Base-by-base conservation (phyloP, 2,797 vertebrate genomes). In the Cirrhinus molitorella region DNA sequence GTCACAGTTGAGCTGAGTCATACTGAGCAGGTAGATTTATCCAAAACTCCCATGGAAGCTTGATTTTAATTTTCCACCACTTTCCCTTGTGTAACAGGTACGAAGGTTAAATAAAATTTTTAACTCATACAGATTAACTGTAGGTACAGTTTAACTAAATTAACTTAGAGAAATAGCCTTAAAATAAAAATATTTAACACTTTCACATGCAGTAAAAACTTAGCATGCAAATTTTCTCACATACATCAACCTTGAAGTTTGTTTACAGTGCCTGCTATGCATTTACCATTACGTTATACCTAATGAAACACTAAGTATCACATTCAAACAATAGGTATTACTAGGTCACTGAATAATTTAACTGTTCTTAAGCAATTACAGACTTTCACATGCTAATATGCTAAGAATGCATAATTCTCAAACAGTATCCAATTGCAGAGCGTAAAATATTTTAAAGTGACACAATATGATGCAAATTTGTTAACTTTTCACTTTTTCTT, bases 341-440 rank as follows among this genome's bases (percentile, higher is more conserved):
- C 43, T 7, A 21, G 43, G 3, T 65, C 70, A 28, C 31, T 83
- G 61, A 83, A 67, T 83, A 83, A 83, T 67, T 75, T 4, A 75
- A 45, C 17, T 8, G n/a, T 21, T 74, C 16, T 73, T 43, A 66
- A 75, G 23, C 23, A 47, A 45, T 31, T 45, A 11, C 8, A 81
- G 3, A 51, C 14, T 34, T n/a, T 40, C 43, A 65, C 5, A 55
- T 28, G 45, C 19, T n/a, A 49, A 75, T 10, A 55, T 8, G 8
- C 13, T 40, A 57, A 40, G 3, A 40, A 75, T 57, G 21, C 17
- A 57, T 73, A 21, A 73, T 61, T 14, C 14, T 16, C 14, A 61
- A 63, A 31, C 14, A 61, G 25, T 28, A 8, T 28, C 23, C 25
- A 17, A 28, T 16, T 16, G 25, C 3, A 31, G 14, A 63, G 14